Conservation (phyloP, 2,113 vertebrate species). For the Peucedramus taeniatus region DNA sequence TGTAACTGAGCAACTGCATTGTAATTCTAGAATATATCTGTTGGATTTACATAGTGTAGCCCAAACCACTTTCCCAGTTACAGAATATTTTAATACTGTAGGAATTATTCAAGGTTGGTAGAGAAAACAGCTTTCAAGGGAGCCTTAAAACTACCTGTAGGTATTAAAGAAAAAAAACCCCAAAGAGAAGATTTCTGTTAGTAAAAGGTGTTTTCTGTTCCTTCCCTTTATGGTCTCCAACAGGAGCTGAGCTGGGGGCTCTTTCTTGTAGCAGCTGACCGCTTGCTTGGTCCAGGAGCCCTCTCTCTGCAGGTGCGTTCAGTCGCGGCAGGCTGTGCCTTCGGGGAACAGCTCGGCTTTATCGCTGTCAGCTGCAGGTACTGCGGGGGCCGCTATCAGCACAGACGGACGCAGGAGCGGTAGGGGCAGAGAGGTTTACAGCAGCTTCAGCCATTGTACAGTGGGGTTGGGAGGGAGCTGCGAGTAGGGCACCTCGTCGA, state of each 20-base stretch:
- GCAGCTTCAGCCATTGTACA: background rate
- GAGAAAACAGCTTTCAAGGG: background rate
- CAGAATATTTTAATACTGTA: background rate
- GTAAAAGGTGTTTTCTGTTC: background rate
- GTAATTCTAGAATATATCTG: background rate
- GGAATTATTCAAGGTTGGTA: background rate
- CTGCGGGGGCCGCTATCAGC: background rate
- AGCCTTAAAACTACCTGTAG: background rate
- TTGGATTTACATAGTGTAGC: background rate
- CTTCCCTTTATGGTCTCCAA: background rate
- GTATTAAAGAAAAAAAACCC: background rate
- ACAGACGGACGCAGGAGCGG: background rate
- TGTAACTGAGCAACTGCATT: background rate
- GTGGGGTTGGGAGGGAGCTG: background rate
- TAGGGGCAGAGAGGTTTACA: background rate
- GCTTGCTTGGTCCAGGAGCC: background rate
- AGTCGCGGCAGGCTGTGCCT: background rate
- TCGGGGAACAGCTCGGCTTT: background rate
- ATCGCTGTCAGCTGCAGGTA: background rate
- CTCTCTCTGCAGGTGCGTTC: background rate
- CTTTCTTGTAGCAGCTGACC: fast-evolving
- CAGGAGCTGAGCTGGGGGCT: background rate
- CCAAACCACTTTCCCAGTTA: background rate
- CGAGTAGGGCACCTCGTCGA: fast-evolving
- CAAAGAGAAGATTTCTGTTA: background rate